These are phyloP conservation scores for Eleginops maclovinus DNA, from an alignment of 2,113 vertebrate genomes.

Conservation along the genomic window DNA sequence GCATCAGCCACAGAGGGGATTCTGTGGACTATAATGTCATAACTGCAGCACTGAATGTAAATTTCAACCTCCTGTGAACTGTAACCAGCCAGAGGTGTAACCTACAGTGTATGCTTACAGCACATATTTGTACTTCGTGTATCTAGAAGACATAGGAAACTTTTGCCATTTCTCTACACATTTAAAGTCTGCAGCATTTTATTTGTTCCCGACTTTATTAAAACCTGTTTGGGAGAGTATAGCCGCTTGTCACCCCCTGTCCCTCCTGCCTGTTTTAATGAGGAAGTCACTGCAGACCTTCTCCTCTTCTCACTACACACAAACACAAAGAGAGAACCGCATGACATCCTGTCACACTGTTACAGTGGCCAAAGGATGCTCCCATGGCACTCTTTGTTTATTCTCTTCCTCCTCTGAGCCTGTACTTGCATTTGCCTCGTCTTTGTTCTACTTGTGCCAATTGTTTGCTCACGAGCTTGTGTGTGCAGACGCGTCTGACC, in stretches of 20 bases:
- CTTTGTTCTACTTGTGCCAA: constrained; percentile 37
- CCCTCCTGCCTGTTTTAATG: constrained; percentile 49
- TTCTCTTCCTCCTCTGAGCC: constrained; percentile 31
- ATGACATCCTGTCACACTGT: constrained; percentile 58
- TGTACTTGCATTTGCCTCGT: constrained; percentile 36
- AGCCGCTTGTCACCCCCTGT: constrained; percentile 53
- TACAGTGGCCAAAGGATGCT: constrained; percentile 45
- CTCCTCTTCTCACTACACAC: not conserved
- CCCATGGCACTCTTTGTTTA: constrained; percentile 56
- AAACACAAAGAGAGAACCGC: constrained; percentile 31
- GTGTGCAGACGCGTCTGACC: not conserved
- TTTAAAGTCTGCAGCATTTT: not conserved
- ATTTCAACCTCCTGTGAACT: constrained; percentile 40
- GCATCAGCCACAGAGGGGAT: constrained; percentile 16
- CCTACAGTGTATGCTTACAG: not conserved
- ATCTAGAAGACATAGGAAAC: not conserved
- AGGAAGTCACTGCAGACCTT: constrained; percentile 30
- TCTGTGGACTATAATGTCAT: constrained; percentile 44
- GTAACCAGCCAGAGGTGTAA: constrained; percentile 13
- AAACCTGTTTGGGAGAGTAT: constrained; percentile 32
- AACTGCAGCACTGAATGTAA: constrained; percentile 39
- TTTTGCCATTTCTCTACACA: constrained; percentile 6
- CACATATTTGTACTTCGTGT: not conserved
- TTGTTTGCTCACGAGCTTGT: constrained; percentile 16
- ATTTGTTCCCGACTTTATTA: constrained; percentile 16